Evolutionary conservation across 2,113 vertebrate species (phyloP).

Genomic region (Corythoichthys intestinalis): DNA sequence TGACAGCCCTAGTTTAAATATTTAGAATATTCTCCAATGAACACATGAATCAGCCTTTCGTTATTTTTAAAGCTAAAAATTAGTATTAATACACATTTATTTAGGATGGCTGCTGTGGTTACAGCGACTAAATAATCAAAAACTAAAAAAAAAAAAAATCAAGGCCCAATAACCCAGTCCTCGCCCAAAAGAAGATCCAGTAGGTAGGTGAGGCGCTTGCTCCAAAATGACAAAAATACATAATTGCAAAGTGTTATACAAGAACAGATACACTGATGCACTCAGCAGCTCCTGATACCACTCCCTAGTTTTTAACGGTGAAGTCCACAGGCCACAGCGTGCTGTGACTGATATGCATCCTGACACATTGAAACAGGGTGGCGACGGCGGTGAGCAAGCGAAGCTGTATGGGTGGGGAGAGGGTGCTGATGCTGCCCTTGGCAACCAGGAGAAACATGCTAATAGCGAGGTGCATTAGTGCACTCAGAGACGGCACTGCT

Average conservation of each 20-base stretch:
- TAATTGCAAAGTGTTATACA: conserved; percentile 1
- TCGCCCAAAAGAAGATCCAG: not conserved
- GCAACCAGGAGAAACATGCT: conserved; percentile 72
- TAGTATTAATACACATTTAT: too few species aligned
- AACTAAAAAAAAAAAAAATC: not conserved
- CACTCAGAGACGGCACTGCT: conserved; percentile 53
- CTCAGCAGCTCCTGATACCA: conserved; percentile 30
- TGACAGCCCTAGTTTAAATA: too few species aligned
- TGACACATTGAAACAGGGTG: conserved; percentile 56
- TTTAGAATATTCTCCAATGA: too few species aligned
- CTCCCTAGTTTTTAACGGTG: conserved; percentile 20
- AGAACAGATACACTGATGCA: conserved; percentile 43
- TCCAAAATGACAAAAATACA: not conserved
- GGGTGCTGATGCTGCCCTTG: conserved; percentile 59
- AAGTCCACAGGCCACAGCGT: conserved; percentile 38
- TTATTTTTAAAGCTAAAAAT: too few species aligned
- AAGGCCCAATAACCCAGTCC: not conserved
- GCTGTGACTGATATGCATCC: conserved; percentile 64
- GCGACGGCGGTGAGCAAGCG: not conserved
- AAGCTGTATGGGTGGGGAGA: conserved; percentile 28
- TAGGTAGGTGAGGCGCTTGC: not conserved
- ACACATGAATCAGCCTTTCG: too few species aligned
- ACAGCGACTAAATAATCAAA: too few species aligned
- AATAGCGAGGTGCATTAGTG: conserved; percentile 75
- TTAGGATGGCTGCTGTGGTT: too few species aligned